Conservation (phyloP, 2,888 invertebrate species). For the Subacronicta megacephala region DNA sequence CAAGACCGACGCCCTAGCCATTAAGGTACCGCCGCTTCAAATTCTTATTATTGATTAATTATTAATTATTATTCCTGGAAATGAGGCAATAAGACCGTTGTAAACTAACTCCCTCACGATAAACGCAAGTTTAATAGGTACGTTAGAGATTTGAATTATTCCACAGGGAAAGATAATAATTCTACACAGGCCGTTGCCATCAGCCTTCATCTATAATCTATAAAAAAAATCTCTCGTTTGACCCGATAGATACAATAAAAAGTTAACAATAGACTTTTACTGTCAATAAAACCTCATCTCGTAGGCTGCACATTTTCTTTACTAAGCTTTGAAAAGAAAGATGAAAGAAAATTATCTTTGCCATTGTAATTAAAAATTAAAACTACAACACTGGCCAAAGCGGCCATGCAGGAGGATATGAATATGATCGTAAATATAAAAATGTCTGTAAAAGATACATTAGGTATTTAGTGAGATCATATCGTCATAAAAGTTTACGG, state of each 20-base stretch:
- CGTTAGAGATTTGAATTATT: no score
- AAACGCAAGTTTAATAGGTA: no score
- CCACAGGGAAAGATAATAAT: no score
- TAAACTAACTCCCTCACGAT: no score
- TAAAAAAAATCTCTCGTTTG: neutral
- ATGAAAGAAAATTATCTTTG: slow-evolving; percentile 42
- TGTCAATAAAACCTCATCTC: slow-evolving; percentile 24
- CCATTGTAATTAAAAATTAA: slow-evolving; percentile 14
- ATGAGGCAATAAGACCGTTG: no score
- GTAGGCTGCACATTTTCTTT: slow-evolving; percentile 10
- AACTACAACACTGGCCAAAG: slow-evolving; percentile 17
- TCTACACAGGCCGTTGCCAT: no score
- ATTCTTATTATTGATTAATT: no score
- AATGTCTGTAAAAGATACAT: slow-evolving; percentile 49
- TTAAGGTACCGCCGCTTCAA: no score
- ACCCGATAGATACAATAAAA: slow-evolving; percentile 7
- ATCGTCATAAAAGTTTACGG: slow-evolving; percentile 79
- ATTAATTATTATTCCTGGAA: no score
- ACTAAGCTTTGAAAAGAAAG: slow-evolving; percentile 23
- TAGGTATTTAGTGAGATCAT: slow-evolving; percentile 70
- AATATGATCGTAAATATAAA: slow-evolving; percentile 53
- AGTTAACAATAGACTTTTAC: slow-evolving; percentile 17
- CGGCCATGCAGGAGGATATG: slow-evolving; percentile 31
- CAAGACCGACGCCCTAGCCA: no score
- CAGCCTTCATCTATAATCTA: no score